Base-by-base conservation (phyloP, 1,140 invertebrate genomes). In the Bombus haemorrhoidalis region DNA sequence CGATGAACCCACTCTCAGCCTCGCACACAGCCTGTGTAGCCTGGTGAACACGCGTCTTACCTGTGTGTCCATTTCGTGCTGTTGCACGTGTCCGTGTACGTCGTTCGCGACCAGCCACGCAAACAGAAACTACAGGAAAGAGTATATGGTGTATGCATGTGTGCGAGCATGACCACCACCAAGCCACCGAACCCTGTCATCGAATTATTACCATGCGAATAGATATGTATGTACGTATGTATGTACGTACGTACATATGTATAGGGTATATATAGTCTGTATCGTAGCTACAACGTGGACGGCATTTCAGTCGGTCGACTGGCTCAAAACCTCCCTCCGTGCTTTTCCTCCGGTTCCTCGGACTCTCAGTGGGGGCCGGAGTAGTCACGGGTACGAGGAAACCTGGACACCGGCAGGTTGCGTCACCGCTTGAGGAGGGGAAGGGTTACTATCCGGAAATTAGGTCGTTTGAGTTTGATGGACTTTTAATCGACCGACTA, bases 1-100 rank as follows among this genome's bases (percentile, higher is more conserved):
- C 94, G 94, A 94, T 95, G 94, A 95, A 94, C 94, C 93, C 93
- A 94, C 94, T 94, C 94, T 93, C 92, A 91, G 90, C 90, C 87
- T 91, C 91, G 79, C 73, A 25, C 87, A 85, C 81, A 64, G 88
- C 87, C 43, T 77, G 87, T 89, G 64, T 80, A 83, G 80, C 85
- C 79, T 85, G 68, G 47, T 81, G 64, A 86, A 59, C 73, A 79
- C 75, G 68, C 75, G 68, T 75, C 66, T 18, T 79, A 47, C 68
- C 34, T 69, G 66, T 71, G 73, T 81, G 75, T 83, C 68, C 74
- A 86, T 86, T 82, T 75, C 57, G 41, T 78, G 43, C 62, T 72
- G 74, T 39, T 62, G n/a, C 34, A 22, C 73, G 77, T 79, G 75
- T 84, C 57, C 57, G 83, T 82, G 84, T 25, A 73, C 75, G 72